Conservation (phyloP, 2,113 vertebrate species). For the Protomyctophum bolini region DNA sequence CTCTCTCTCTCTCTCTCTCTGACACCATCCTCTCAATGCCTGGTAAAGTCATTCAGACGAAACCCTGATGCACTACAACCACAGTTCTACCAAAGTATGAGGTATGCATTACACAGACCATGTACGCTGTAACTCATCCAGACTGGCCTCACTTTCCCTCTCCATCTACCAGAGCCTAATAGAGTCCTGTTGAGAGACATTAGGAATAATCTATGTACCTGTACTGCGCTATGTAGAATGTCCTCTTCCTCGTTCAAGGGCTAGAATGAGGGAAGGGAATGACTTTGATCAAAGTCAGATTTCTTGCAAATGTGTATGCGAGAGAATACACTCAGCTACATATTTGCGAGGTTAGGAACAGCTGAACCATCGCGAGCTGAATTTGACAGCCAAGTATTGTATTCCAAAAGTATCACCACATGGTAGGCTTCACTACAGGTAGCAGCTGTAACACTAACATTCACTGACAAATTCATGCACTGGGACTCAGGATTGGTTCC, state of each 20-base stretch:
- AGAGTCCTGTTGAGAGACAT: conserved; percentile 11
- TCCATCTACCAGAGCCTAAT: neutral
- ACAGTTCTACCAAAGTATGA: conserved; percentile 6
- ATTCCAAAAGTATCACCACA: conserved; percentile 15
- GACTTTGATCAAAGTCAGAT: too few relatives aligned
- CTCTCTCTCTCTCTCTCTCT: neutral
- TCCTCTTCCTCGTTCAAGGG: neutral
- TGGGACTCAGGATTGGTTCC: neutral
- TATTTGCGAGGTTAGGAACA: too few relatives aligned
- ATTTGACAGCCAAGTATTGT: neutral
- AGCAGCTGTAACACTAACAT: neutral
- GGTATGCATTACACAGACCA: conserved; percentile 14
- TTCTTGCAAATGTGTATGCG: too few relatives aligned
- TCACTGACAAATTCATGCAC: neutral
- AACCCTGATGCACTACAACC: neutral
- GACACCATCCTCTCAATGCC: neutral
- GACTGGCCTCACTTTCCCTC: neutral
- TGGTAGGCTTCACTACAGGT: conserved; percentile 29
- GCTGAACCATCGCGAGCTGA: too few relatives aligned
- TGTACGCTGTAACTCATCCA: conserved; percentile 10
- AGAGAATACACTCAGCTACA: too few relatives aligned
- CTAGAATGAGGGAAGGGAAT: too few relatives aligned
- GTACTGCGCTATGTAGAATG: neutral
- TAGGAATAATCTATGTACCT: neutral
- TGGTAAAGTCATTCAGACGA: conserved; percentile 9